Percentiles rank a stretch among this genome's conserved stretches.
Conservation (phyloP, 2,888 invertebrate species). For the Colletes collaris region DNA sequence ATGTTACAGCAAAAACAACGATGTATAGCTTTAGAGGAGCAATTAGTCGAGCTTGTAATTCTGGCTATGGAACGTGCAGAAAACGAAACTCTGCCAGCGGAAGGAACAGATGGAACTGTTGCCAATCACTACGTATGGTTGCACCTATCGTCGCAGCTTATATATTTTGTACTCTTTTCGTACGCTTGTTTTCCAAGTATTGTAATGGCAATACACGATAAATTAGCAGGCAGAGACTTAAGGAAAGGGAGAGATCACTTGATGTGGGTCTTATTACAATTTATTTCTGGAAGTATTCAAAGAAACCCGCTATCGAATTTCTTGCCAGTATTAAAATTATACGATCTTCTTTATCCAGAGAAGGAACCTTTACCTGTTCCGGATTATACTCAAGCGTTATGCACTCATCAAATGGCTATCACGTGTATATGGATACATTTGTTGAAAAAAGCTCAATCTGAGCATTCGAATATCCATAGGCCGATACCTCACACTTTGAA, state of each 20-base stretch:
- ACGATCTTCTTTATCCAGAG: slow-evolving; percentile 96
- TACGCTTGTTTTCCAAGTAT: slow-evolving; percentile 97
- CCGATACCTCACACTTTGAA: slow-evolving; percentile 92
- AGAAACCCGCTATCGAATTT: slow-evolving; percentile 88
- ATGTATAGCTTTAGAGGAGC: slow-evolving; percentile 95
- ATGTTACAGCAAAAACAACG: slow-evolving; percentile 88
- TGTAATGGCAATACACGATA: slow-evolving; percentile 94
- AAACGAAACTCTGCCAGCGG: slow-evolving; percentile 84
- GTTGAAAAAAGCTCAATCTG: slow-evolving; percentile 95
- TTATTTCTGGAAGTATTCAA: slow-evolving; percentile 98
- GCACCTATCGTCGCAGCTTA: slow-evolving; percentile 96
- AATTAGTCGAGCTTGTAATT: slow-evolving; percentile 95
- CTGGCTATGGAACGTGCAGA: slow-evolving; percentile 96
- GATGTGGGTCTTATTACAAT: slow-evolving; percentile 99
- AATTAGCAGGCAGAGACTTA: slow-evolving; percentile 91
- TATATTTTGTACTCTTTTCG: slow-evolving; percentile 97
- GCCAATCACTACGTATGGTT: slow-evolving; percentile 94
- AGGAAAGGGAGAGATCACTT: slow-evolving; percentile 96
- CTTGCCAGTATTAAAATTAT: slow-evolving; percentile 92
- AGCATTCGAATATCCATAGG: slow-evolving; percentile 90
- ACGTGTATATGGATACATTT: slow-evolving; percentile 99
- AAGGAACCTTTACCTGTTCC: slow-evolving; percentile 95
- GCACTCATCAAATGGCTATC: slow-evolving; percentile 95
- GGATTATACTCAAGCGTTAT: slow-evolving; percentile 93
- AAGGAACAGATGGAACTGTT: slow-evolving; percentile 86